Percentiles rank a stretch among this genome's conserved stretches.
These are phyloP conservation scores for Bambusicola thoracicus DNA, from an alignment of 2,113 vertebrate species.

Conservation along the genomic window DNA sequence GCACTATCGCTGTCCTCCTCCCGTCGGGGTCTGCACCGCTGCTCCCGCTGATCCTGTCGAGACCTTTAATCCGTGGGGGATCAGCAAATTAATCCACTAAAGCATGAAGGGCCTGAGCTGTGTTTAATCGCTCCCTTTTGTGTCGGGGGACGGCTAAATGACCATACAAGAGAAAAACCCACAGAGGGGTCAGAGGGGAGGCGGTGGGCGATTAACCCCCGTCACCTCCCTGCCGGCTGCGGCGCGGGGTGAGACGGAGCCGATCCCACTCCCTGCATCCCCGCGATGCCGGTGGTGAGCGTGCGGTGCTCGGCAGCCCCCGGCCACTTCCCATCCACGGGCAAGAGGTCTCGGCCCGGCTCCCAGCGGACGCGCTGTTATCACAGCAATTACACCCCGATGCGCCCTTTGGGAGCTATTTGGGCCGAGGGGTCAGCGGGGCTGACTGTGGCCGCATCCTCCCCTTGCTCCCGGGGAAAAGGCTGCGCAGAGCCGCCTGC, in stretches of 20 bases:
- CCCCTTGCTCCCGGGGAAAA: conserved; percentile 12
- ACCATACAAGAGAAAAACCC: conserved; percentile 80
- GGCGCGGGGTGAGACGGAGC: conserved; percentile 46
- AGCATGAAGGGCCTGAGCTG: conserved; percentile 77
- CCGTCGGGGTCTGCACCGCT: conserved; percentile 33
- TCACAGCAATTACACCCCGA: conserved; percentile 45
- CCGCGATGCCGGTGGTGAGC: not conserved
- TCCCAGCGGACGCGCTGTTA: conserved; percentile 54
- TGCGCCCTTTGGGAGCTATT: conserved; percentile 48
- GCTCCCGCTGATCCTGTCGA: conserved; percentile 60
- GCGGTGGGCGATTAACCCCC: conserved; percentile 80
- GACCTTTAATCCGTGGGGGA: conserved; percentile 76
- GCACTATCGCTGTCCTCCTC: conserved; percentile 14
- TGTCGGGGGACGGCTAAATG: conserved; percentile 74
- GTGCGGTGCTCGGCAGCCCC: not conserved
- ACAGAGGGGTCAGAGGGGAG: conserved; percentile 81
- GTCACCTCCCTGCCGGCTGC: conserved; percentile 71
- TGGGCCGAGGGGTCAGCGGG: conserved; percentile 26
- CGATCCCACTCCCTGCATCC: not conserved
- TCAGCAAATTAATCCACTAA: conserved; percentile 80
- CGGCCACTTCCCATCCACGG: not conserved
- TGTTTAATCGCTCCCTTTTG: conserved; percentile 81
- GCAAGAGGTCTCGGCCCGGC: not conserved
- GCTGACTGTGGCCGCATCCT: conserved; percentile 17
- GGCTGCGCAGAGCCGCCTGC: conserved; percentile 45